Evolutionary conservation across 2,888 invertebrate species (phyloP).

Genomic region (Pheosia gnoma): DNA sequence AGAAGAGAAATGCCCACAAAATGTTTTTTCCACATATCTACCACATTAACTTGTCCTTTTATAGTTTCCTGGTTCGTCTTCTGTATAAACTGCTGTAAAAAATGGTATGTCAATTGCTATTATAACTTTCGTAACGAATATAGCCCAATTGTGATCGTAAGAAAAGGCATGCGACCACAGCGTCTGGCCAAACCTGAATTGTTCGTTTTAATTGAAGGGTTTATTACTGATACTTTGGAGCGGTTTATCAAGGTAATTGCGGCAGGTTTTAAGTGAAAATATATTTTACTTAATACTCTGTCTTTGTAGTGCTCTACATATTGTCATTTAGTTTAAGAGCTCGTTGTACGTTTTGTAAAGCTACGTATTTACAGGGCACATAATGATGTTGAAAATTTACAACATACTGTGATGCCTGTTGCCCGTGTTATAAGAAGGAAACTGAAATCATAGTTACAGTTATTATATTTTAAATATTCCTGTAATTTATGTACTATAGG

Average conservation of each 20-base stretch:
- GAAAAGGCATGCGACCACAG: constrained; percentile 46
- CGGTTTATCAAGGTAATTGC: constrained; percentile 71
- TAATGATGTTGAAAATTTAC: constrained; percentile 17
- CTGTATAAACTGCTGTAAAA: constrained; percentile 35
- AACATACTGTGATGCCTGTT: neutral
- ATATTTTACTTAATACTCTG: constrained; percentile 68
- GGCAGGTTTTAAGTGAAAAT: constrained; percentile 72
- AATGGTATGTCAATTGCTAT: constrained; percentile 51
- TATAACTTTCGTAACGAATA: constrained; percentile 61
- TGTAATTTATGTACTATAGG: too few relatives aligned
- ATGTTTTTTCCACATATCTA: constrained; percentile 15
- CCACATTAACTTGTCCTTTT: constrained; percentile 21
- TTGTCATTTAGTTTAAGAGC: constrained; percentile 50
- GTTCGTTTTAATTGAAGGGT: constrained; percentile 74
- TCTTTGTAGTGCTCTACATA: constrained; percentile 73
- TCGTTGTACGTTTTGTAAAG: constrained; percentile 9
- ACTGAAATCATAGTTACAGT: too few relatives aligned
- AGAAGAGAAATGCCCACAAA: too few relatives aligned
- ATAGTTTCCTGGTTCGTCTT: constrained; percentile 25
- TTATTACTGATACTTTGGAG: constrained; percentile 45
- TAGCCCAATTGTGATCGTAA: constrained; percentile 61
- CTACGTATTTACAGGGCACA: constrained; percentile 1
- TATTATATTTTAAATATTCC: too few relatives aligned
- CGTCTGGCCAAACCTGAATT: constrained; percentile 63
- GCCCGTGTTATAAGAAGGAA: too few relatives aligned